Base-by-base conservation (phyloP, 2,888 invertebrate species). In the Lapara coniferarum region DNA sequence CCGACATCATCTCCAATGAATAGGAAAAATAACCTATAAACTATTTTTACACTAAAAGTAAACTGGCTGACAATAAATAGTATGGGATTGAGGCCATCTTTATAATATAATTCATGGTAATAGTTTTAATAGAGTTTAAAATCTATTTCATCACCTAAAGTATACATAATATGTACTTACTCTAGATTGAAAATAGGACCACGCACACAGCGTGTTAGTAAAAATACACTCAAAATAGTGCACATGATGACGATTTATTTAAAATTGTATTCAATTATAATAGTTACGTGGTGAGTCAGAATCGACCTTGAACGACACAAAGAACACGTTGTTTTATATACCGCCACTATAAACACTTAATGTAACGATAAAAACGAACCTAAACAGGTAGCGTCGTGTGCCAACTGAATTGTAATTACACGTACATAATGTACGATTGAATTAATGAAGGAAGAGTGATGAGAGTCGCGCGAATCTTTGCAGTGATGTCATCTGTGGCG, bases 251-350 rank as follows among this genome's bases (percentile, higher is more conserved):
- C 46, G 72, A 72, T 71, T 73, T 71, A 72, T 72, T 56, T 67
- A 10, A 56, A 57, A 66, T 74, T 67, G 74, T 68, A 71, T 69
- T 73, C 74, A 73, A 66, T 30, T 59, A 63, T 63, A 66, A 44
- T 63, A 63, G 63, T 63, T 46, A 19, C 44, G 16, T 19, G 71
- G 72, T 84, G 84, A 84, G 80, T 84, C 84, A 83, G 76, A 67
- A 66, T 63, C 74, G 80, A 83, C 69, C 69, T 93, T 93, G 92
- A 84, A 88, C 85, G 82, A 91, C 88, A 92, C 92, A 92, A 92
- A 91, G 91, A 89, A 19, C 63, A 63, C 67, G 56, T 30, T 53
- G 67, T 56, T 56, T 44, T 44, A 55, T 56, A 67, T 56, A 16
- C 55, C 16, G 67, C 56, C 44, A 85, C 84, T 81, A 84, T 83